Evolutionary conservation across 1,140 invertebrate genomes (phyloP).

Genomic region (Paraescarpia echinospica): DNA sequence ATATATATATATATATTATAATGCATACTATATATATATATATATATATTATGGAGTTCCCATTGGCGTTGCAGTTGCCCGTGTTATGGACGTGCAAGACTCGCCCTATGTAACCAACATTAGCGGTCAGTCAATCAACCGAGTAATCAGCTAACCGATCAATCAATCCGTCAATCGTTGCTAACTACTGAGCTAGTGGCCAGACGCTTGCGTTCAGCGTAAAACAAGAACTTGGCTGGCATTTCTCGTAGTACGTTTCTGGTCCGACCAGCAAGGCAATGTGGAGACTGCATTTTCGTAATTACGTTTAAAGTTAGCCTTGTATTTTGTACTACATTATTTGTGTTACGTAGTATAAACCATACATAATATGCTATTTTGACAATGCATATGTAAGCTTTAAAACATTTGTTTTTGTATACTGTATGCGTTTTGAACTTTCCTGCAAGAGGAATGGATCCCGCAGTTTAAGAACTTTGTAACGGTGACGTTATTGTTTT

Average conservation of each 20-base stretch:
- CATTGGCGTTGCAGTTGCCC: neutral
- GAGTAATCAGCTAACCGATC: neutral
- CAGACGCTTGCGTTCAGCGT: neutral
- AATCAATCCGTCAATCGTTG: slow-evolving; percentile 5
- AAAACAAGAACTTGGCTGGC: neutral
- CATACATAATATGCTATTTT: too few relatives aligned
- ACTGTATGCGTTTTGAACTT: too few relatives aligned
- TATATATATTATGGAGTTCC: neutral
- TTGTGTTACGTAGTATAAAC: too few relatives aligned
- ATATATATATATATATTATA: neutral
- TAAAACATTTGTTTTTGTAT: too few relatives aligned
- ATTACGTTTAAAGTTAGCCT: neutral
- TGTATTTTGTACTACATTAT: too few relatives aligned
- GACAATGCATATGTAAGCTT: too few relatives aligned
- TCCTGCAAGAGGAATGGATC: too few relatives aligned
- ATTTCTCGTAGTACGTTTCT: neutral
- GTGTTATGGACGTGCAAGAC: neutral
- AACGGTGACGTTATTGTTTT: too few relatives aligned
- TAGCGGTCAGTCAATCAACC: neutral
- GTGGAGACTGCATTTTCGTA: neutral
- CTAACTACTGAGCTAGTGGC: neutral
- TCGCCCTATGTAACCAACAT: neutral
- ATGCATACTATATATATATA: neutral
- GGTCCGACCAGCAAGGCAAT: neutral
- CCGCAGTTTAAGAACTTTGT: too few relatives aligned